Evolutionary conservation across 2,113 vertebrate genomes (phyloP).

Genomic region (Lophius piscatorius): DNA sequence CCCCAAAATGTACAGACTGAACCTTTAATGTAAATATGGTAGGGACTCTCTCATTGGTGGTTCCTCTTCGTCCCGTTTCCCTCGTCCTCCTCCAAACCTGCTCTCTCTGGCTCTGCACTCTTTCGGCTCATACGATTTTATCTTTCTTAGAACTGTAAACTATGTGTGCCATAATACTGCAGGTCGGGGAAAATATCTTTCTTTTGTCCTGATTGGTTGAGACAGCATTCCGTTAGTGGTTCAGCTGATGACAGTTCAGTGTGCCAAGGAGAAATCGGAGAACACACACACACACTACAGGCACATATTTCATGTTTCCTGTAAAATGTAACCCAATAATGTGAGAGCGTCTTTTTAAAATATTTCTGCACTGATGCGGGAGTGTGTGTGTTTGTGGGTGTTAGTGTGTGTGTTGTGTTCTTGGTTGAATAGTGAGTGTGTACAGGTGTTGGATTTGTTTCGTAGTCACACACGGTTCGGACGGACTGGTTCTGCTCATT

Average conservation of each 20-base stretch:
- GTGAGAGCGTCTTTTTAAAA: conserved; percentile 65
- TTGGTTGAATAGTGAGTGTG: conserved; percentile 23
- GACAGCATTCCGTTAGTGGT: conserved; percentile 62
- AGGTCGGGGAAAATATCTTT: conserved; percentile 39
- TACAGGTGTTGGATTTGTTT: conserved; percentile 43
- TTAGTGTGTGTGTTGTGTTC: no score
- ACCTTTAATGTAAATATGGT: no score
- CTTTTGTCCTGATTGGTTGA: conserved; percentile 55
- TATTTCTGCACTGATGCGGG: conserved; percentile 59
- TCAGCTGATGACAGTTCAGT: conserved; percentile 61
- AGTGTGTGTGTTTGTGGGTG: conserved; percentile 24
- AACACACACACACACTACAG: conserved; percentile 26
- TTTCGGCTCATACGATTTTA: conserved; percentile 15
- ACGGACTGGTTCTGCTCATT: conserved; percentile 30
- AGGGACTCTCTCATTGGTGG: no score
- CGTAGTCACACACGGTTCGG: conserved; percentile 17
- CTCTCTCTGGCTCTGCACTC: conserved; percentile 33
- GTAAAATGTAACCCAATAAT: conserved; percentile 72
- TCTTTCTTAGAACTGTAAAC: conserved; percentile 50
- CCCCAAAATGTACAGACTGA: no score
- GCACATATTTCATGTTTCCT: conserved; percentile 62
- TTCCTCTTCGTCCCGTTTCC: conserved; percentile 1
- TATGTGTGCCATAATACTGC: conserved; percentile 41
- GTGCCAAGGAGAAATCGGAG: conserved; percentile 64
- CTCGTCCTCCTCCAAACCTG: conserved; percentile 36